Evolutionary conservation across 2,888 invertebrate species (phyloP), one percentile per base, ranked within the genome.

Genomic region (Oscheius sp.): DNA sequence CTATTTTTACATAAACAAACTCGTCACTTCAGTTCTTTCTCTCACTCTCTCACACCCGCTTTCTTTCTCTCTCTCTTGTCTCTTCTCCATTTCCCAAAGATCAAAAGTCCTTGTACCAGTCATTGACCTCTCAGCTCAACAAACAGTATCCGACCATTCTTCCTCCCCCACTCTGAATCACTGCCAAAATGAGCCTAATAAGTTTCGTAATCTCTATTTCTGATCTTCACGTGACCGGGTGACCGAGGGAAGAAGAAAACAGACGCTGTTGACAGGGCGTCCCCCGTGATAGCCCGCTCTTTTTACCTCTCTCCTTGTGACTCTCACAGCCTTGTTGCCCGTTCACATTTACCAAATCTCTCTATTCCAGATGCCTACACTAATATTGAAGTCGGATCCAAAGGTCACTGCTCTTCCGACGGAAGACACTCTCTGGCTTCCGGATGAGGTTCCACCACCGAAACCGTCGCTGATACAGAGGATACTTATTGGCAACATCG

Each of bases 391-490:
- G 48, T 47, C 70, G 32, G 58, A 70, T 55, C 58, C 59, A 11
- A 70, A 70, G 33, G 9, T 47, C 21, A 13, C 47, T 11, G 32
- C 48, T 21, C 70, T 70, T 21, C 70, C 70, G 9, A 58, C 48
- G 33, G 70, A 70, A 10, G 70, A 70, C 42, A 13, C 47, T 10
- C 70, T 70, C 2, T 70, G 70, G 70, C 48, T 58, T 29, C 70
- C 70, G 32, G 70, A 70, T 47, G 70, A 70, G 29, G 32, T 29
- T n/a, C 2, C 32, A 32, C 58, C 58, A 9, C 50, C 58, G 3
- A 57, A 35, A 13, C 42, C 47, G 3, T 58, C 70, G 13, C 58
- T 70, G 42, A 55, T 48, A 7, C 29, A 58, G n/a, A 57, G 70
- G 48, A 37, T 70, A 2, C 21, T 70, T 48, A 13, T 68, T 33